Evolutionary conservation across 2,113 vertebrate species (phyloP).

Genomic region (Psettodes erumei): DNA sequence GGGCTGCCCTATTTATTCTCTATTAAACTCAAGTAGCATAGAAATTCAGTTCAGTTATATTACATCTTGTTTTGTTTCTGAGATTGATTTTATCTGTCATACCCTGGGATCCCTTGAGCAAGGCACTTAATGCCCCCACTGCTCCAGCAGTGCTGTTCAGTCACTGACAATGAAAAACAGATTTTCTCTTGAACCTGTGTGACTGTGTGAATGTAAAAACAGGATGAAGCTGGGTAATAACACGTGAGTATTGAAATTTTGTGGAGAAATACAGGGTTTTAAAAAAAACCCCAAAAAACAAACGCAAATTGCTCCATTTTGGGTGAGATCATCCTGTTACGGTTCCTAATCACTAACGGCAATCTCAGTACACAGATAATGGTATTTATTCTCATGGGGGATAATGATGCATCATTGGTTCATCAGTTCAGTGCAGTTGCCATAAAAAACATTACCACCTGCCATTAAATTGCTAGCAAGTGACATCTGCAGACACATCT

Average conservation of each 20-base stretch:
- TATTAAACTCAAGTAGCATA: conserved; percentile 29
- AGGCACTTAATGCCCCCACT: conserved; percentile 17
- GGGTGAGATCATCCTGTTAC: conserved; percentile 6
- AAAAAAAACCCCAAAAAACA: too few species aligned
- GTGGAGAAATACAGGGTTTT: not conserved
- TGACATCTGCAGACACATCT: conserved; percentile 71
- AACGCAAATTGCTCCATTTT: conserved; percentile 24
- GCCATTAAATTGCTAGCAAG: conserved; percentile 53
- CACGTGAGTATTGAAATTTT: not conserved
- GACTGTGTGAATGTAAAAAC: conserved; percentile 2
- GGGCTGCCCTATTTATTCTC: conserved; percentile 35
- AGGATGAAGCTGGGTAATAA: not conserved
- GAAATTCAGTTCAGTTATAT: conserved; percentile 12
- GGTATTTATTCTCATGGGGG: conserved; percentile 49
- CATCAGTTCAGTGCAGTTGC: conserved; percentile 47
- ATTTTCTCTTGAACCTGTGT: not conserved
- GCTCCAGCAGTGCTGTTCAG: not conserved
- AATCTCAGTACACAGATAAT: conserved; percentile 37
- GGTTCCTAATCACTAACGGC: conserved; percentile 12
- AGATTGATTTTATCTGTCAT: conserved; percentile 28
- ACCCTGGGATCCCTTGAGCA: conserved; percentile 13
- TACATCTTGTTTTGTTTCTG: conserved; percentile 9
- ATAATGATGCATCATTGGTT: conserved; percentile 45
- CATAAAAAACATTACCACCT: conserved; percentile 53
- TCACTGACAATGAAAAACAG: not conserved